Conservation (phyloP, 2,113 vertebrate genomes). For the Megaceryle torquata region DNA sequence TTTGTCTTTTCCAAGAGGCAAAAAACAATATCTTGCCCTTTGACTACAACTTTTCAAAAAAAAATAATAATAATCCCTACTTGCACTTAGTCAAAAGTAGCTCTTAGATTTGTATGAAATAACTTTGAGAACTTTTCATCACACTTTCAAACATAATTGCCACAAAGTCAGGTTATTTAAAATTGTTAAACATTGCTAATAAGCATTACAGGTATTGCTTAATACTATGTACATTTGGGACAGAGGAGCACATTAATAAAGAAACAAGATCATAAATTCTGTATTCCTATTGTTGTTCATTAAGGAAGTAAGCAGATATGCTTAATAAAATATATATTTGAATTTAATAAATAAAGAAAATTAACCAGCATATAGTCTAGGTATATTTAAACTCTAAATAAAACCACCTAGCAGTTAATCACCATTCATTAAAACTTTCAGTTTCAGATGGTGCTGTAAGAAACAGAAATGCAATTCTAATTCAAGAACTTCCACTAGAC, state of each 20-base stretch:
- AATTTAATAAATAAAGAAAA: not conserved
- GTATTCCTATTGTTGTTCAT: not conserved
- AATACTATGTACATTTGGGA: not conserved
- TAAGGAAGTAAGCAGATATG: not conserved
- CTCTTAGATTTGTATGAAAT: not conserved
- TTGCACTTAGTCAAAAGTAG: not conserved
- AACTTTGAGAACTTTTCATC: not conserved
- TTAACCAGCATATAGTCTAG: not conserved
- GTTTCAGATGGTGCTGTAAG: not conserved
- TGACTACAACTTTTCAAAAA: not conserved
- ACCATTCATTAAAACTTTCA: not conserved
- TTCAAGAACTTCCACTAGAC: not conserved
- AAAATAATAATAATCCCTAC: not conserved
- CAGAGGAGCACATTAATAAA: not conserved
- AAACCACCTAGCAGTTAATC: not conserved
- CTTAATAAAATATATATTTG: not conserved
- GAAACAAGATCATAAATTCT: not conserved
- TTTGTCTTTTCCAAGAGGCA: not conserved
- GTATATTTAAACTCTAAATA: not conserved
- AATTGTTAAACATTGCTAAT: not conserved
- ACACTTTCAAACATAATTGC: not conserved
- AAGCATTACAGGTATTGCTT: not conserved
- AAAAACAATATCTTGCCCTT: not conserved
- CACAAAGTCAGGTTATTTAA: not conserved
- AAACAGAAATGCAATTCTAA: not conserved